These are phyloP conservation scores for Oncorhynchus nerka DNA, from an alignment of 2,113 vertebrate species.

Conservation along the genomic window DNA sequence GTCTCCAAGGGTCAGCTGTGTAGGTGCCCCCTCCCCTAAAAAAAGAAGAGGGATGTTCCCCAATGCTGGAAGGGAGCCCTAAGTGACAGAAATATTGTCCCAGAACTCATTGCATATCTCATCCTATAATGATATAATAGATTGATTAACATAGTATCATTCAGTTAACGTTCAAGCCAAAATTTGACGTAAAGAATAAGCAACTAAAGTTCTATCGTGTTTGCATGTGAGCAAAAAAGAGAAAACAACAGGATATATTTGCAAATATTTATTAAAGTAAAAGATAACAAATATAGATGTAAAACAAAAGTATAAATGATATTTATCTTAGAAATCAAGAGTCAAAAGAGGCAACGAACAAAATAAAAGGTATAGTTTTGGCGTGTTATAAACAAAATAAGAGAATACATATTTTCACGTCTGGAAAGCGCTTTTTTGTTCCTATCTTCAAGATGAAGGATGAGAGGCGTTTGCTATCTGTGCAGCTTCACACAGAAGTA, in stretches of 20 bases:
- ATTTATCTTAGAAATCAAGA: slow-evolving; percentile 43
- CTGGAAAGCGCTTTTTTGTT: slow-evolving; percentile 22
- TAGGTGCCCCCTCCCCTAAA: too few relatives aligned
- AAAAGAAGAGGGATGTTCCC: too few relatives aligned
- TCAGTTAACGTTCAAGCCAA: too few relatives aligned
- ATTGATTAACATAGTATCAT: too few relatives aligned
- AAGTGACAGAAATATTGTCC: too few relatives aligned
- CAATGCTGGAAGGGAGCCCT: too few relatives aligned
- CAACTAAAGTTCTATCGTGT: neutral
- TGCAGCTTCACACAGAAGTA: neutral
- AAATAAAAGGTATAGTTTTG: slow-evolving; percentile 44
- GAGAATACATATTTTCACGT: slow-evolving; percentile 57
- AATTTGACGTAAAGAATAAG: too few relatives aligned
- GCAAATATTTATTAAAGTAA: slow-evolving; percentile 69
- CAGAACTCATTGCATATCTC: too few relatives aligned
- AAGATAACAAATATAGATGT: slow-evolving; percentile 47
- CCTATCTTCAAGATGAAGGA: too few relatives aligned
- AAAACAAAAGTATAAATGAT: slow-evolving; percentile 63
- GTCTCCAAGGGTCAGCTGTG: too few relatives aligned
- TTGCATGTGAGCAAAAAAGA: neutral
- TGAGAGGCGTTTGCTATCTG: neutral
- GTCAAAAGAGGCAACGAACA: slow-evolving; percentile 46
- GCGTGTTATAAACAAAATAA: slow-evolving; percentile 55
- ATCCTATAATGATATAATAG: too few relatives aligned
- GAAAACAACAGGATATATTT: slow-evolving; percentile 23